phyloP scores from a whole-genome alignment of 2,888 invertebrate genomes.

The Stegana nigrithorax region DNA sequence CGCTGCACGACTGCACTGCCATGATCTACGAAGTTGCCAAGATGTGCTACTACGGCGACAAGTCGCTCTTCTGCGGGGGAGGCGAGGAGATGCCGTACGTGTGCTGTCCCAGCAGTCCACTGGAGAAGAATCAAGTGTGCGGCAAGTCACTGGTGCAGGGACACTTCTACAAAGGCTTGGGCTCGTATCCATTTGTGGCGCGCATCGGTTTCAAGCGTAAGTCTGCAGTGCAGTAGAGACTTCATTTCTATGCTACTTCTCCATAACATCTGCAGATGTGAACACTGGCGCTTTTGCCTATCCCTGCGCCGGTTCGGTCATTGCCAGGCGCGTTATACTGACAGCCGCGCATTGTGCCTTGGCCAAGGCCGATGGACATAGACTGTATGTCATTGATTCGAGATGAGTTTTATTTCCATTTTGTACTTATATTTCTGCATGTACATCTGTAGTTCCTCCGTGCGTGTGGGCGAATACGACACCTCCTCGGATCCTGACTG shows the following conservation, averaged over 20 bases:
- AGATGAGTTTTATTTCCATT: neutral
- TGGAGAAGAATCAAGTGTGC: conserved; percentile 71
- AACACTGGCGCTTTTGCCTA: conserved; percentile 77
- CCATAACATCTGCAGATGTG: conserved; percentile 70
- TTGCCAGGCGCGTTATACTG: conserved; percentile 73
- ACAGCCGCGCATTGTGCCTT: conserved; percentile 85
- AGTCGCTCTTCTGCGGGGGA: conserved; percentile 66
- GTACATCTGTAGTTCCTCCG: conserved; percentile 74
- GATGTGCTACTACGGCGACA: conserved; percentile 67
- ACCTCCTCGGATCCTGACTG: conserved; percentile 81
- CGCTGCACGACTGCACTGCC: conserved; percentile 66
- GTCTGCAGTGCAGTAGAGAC: no score
- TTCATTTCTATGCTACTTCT: no score
- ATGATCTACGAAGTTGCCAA: conserved; percentile 67
- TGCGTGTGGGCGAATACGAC: conserved; percentile 81
- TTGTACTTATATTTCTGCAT: conserved; percentile 1
- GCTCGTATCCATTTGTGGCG: conserved; percentile 82
- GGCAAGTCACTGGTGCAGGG: conserved; percentile 77
- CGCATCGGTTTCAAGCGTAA: conserved; percentile 82
- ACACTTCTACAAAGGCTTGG: conserved; percentile 75
- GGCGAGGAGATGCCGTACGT: conserved; percentile 67
- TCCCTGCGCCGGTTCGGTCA: conserved; percentile 82
- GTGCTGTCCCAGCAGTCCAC: conserved; percentile 67
- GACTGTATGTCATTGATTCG: conserved; percentile 73
- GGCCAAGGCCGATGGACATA: conserved; percentile 80